Evolutionary conservation across 2,888 invertebrate species (phyloP), one percentile per base, ranked within the genome.

Genomic region (Argyresthia albistria): DNA sequence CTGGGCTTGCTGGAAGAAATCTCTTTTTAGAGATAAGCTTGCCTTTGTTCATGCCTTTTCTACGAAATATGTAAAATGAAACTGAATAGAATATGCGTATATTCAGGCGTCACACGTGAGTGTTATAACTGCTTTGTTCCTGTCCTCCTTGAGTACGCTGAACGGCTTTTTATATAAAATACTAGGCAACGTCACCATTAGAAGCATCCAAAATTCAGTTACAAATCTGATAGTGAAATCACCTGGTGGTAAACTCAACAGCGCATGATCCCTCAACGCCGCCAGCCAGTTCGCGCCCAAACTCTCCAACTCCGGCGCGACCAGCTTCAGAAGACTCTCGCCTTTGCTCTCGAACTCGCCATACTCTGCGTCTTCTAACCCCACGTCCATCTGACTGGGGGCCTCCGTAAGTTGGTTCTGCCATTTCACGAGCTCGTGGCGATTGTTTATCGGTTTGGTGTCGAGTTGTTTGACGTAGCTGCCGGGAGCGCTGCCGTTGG

Each of bases 271-370:
- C 72, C 94, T 93, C 62, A 99, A 87, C 0, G 98, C 98, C 1
- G 97, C 94, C 56, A 98, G 84, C 99, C 99, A 99, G 75, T 98
- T 94, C 61, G 95, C 94, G 10, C 98, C 97, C 54, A 99, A 90
- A 69, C 94, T 94, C 56, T 93, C 91, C 62, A 99, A 81, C 79
- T 99, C 98, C 0, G 99, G 98, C 68, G 97, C 95, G 0, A 99
- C 99, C 54, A 99, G 87, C 56, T 93, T 94, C 56, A 99, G 78
- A 46, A 99, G 80, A 77, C 94, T 95, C 72, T 95, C 95, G 0
- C 93, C 94, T 59, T 93, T 92, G 52, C 90, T 92, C 69, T 93
- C 93, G 60, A 92, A 93, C 60, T 94, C 93, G 0, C 92, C 93
- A 64, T 92, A 93, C 62, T 93, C 93, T 42, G 91, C 82, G 11